Conservation (phyloP, 2,113 vertebrate genomes). For the Tragelaphus scriptus region DNA sequence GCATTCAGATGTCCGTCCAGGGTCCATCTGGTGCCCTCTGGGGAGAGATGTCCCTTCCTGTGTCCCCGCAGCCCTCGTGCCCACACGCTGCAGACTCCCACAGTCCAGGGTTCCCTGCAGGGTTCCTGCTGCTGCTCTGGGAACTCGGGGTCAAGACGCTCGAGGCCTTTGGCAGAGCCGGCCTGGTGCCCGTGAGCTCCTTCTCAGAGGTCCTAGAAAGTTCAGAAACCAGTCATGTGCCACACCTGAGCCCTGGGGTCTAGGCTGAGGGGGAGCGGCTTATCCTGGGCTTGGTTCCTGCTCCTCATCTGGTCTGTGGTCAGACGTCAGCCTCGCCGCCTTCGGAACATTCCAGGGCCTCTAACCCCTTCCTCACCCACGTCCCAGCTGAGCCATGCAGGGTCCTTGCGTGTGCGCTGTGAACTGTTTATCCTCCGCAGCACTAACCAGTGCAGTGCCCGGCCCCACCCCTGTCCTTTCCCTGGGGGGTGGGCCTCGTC, state of each 20-base stretch:
- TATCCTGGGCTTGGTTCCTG: neutral
- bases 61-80: neutral
- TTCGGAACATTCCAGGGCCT: neutral
- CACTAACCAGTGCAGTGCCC: fast-evolving
- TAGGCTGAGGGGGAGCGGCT: neutral
- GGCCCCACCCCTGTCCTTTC: neutral
- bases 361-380: neutral
- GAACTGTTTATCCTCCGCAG: fast-evolving
- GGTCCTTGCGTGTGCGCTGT: fast-evolving
- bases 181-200: neutral
- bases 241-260: neutral
- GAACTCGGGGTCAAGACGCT: fast-evolving
- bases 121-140: neutral
- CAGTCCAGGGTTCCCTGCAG: fast-evolving
- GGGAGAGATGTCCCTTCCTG: neutral
- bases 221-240: neutral
- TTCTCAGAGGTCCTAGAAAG: neutral
- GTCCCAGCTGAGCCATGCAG: neutral
- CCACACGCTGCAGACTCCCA: neutral
- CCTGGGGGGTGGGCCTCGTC: fast-evolving
- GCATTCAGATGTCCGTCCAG: neutral
- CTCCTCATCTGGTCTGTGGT: neutral
- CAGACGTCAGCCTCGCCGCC: fast-evolving
- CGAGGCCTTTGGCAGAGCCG: neutral
- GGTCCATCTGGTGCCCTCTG: neutral